Evolutionary conservation across 2,888 invertebrate species (phyloP), one percentile per base, ranked within the genome.

Genomic region (Halictus ligatus): DNA sequence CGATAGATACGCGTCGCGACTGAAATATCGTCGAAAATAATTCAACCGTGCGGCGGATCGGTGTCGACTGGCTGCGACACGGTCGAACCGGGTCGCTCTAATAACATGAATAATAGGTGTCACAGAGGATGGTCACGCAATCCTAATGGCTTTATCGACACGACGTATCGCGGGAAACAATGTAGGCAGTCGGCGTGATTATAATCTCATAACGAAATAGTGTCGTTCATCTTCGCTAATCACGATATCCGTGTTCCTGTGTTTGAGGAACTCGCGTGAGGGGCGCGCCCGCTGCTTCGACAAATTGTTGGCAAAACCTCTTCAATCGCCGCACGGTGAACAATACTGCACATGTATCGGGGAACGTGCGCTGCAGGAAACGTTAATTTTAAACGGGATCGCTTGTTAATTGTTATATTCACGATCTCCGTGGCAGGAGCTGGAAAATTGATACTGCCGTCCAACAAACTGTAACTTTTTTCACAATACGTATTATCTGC

Each of bases 41-140:
- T 76, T 83, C 60, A 40, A 69, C 48, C 75, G 43, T 35, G 58
- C 4, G 54, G 60, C 18, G 35, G 29, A 35, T 74, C 54, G 40
- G 50, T 73, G 67, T 29, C 25, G 48, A 21, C 43, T 48, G 64
- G 69, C 48, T 8, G 4, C 64, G 43, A 40, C 35, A 25, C 29
- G n/a, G 43, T 50, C n/a, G 71, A 73, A 79, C 67, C 50, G 75
- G 50, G 78, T 79, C 40, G 64, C 71, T 77, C 71, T 88, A 83
- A 86, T 77, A 81, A 84, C 81, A 67, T 71, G 71, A 86, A 84
- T 78, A 82, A 88, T 82, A 64, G 75, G 71, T 75, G 72, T 86
- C 82, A 84, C 73, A 15, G 75, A 21, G 74, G 71, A 46, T 67
- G 60, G 88, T 80, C 80, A 88, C 84, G 86, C 88, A 35, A 86